Evolutionary conservation across 2,797 vertebrate species (phyloP).

Genomic region (Manis pentadactyla): DNA sequence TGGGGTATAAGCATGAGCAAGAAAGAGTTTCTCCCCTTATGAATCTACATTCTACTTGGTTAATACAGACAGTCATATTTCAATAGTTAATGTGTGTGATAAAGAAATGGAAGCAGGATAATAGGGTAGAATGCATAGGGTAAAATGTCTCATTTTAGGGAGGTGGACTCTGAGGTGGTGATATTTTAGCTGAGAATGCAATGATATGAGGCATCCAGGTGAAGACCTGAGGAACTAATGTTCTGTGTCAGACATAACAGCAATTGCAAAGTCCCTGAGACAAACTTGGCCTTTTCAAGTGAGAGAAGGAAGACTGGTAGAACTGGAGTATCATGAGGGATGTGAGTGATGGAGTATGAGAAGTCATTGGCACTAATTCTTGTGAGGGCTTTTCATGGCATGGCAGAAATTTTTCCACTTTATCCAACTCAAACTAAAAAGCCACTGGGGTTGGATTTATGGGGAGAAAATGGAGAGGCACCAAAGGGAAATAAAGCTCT

Average conservation of each 20-base stretch:
- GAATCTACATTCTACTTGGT: not conserved
- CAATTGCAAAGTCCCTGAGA: not conserved
- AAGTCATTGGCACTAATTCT: not conserved
- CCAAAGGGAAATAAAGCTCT: not conserved
- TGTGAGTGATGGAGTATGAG: not conserved
- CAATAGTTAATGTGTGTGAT: not conserved
- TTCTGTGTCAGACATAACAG: conserved; percentile 1
- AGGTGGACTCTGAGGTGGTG: not conserved
- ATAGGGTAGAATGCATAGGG: not conserved
- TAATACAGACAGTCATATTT: not conserved
- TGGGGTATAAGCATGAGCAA: not conserved
- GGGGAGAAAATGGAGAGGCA: not conserved
- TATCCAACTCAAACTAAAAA: not conserved
- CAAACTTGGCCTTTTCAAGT: not conserved
- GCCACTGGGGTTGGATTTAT: not conserved
- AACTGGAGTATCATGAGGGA: not conserved
- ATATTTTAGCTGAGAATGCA: not conserved
- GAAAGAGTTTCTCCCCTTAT: not conserved
- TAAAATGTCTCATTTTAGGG: not conserved
- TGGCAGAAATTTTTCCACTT: not conserved
- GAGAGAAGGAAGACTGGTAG: not conserved
- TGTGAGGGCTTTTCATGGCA: not conserved
- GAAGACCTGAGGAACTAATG: not conserved
- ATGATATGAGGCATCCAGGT: not conserved
- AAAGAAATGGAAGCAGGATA: not conserved